A percentile compares a stretch with the other conserved stretches of the same genome.
phyloP scores from a whole-genome alignment of 2,113 vertebrate genomes.

The Mesoclemmys tuberculata region DNA sequence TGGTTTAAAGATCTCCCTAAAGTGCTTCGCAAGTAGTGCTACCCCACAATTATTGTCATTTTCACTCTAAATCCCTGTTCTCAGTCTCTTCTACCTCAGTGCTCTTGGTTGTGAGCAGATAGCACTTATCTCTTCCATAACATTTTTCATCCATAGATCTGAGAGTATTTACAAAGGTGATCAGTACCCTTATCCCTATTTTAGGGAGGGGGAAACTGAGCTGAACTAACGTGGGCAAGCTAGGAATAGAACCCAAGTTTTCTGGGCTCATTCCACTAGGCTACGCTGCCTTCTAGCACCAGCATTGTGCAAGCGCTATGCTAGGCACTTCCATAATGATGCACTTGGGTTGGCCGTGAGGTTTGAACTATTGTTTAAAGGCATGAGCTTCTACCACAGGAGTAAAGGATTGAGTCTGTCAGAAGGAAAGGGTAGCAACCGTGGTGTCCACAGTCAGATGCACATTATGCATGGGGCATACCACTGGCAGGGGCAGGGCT shows the following conservation, averaged over 20 bases:
- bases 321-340: not conserved
- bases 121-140: not conserved
- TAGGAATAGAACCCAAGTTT: accelerated
- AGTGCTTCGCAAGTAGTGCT: not conserved
- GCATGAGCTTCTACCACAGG: not conserved
- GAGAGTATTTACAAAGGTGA: not conserved
- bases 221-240: accelerated
- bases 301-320: not conserved
- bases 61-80: accelerated
- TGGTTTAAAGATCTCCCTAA: not conserved
- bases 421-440: not conserved
- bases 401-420: not conserved
- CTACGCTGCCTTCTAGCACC: not conserved
- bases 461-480: not conserved
- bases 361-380: not conserved
- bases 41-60: not conserved
- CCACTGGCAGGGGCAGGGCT: not conserved
- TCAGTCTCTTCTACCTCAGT: not conserved
- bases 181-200: not conserved
- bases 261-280: accelerated
- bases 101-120: not conserved
- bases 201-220: not conserved
- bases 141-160: not conserved
- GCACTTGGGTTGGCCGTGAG: not conserved
- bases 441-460: not conserved